Evolutionary conservation across 2,888 invertebrate genomes (phyloP), one percentile per base, ranked within the genome.

Genomic region (Drosophila yooni): DNA sequence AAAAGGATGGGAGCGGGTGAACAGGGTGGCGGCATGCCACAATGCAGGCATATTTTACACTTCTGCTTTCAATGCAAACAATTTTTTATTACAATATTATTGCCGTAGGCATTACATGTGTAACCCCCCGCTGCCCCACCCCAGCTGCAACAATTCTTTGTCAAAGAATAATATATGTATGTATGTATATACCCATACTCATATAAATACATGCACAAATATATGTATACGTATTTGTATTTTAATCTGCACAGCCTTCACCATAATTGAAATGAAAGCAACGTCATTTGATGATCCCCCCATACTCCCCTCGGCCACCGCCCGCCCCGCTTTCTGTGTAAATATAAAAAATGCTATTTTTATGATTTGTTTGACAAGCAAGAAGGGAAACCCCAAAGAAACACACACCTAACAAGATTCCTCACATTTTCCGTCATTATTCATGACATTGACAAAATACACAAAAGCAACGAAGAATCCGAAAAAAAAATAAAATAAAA

Each of bases 301-400:
- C 40, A 6, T n/a, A 0, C 27, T 11, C 33, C 10, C 11, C 13
- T 0, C 13, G 10, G 1, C 29, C 8, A 13, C 13, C 2, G 2
- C 1, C 50, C 15, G 2, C 48, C 3, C 2, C 31, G 18, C 2
- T 29, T 40, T 40, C 25, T 38, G 36, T 33, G 27, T 33, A 53
- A 36, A 60, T 54, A 70, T 67, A 83, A 43, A 63, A 70, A 76
- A 62, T 61, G 56, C 60, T 64, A 75, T 88, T 81, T 81, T 89
- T 90, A 87, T 83, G 90, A 88, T 89, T 88, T 85, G 80, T 86
- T 83, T 88, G 87, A 82, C 74, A 85, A 73, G 75, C 56, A 58
- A 38, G 53, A 54, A 6, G 34, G 36, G 53, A 52, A 34, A 21
- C 21, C 36, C 60, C 52, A 18, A 52, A 36, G 48, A 56, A 70